Percentiles rank a stretch among this genome's conserved stretches.
Evolutionary conservation across 2,888 invertebrate species (phyloP).

Genomic region (Lepeophtheirus nordmannii): DNA sequence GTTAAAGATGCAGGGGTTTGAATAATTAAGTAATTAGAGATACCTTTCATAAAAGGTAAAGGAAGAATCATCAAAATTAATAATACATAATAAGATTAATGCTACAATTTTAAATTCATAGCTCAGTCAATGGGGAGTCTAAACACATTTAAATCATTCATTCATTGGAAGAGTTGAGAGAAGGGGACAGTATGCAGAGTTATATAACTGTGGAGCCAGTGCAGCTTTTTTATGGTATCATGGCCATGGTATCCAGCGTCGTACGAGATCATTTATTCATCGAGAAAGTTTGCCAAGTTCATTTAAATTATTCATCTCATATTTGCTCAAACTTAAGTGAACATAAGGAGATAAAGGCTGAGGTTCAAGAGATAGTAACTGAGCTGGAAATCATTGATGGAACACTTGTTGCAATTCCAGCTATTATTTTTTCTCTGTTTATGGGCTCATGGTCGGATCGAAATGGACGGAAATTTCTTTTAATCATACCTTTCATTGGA

Average conservation of each 20-base stretch:
- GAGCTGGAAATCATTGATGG: conserved; percentile 17
- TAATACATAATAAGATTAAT: no score
- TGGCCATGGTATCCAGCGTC: conserved; percentile 18
- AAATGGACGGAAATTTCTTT: conserved; percentile 8
- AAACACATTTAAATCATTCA: no score
- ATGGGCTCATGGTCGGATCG: conserved; percentile 18
- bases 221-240: conserved; percentile 12
- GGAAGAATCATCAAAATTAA: no score
- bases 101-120: no score
- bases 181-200: background rate
- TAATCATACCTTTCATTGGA: conserved; percentile 21
- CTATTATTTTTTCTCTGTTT: conserved; percentile 16
- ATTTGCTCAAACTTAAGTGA: conserved; percentile 14
- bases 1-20: no score
- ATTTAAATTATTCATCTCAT: background rate
- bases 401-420: conserved; percentile 5
- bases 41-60: no score
- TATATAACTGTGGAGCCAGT: conserved; percentile 20
- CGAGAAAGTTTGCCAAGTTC: conserved; percentile 11
- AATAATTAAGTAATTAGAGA: no score
- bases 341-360: background rate
- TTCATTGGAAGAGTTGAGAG: no score
- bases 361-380: conserved; percentile 1
- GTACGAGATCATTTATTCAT: conserved; percentile 15
- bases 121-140: no score